Evolutionary conservation across 1,140 invertebrate genomes (phyloP).

Genomic region (Heliconius nattereri): DNA sequence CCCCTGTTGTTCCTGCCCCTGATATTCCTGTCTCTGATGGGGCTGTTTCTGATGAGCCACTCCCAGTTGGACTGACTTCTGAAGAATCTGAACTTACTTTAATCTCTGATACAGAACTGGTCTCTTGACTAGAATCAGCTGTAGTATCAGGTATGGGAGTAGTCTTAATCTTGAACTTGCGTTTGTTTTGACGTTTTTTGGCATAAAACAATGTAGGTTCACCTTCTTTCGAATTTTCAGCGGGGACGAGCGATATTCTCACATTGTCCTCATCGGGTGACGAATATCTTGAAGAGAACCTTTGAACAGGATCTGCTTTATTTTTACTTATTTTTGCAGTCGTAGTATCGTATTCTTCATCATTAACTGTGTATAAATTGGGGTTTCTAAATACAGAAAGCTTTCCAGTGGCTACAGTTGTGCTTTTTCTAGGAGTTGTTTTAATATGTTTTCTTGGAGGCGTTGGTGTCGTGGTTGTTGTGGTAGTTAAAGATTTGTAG

Average conservation of each 20-base stretch:
- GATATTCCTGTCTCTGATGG: not conserved
- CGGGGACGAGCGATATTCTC: constrained; percentile 65
- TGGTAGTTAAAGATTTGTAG: constrained; percentile 37
- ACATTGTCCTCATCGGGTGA: constrained; percentile 47
- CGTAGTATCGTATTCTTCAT: constrained; percentile 50
- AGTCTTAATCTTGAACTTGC: constrained; percentile 47
- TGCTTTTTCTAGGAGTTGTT: constrained; percentile 41
- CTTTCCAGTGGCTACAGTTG: constrained; percentile 50
- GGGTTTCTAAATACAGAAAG: constrained; percentile 70
- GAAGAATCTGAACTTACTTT: constrained; percentile 13
- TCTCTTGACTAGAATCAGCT: constrained; percentile 30
- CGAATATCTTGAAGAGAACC: constrained; percentile 52
- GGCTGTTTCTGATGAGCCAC: not conserved
- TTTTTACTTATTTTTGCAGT: constrained; percentile 36
- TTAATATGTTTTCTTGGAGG: constrained; percentile 32
- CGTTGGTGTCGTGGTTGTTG: constrained; percentile 38
- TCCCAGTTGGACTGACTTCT: not conserved
- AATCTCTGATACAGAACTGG: not conserved
- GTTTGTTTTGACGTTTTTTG: constrained; percentile 55
- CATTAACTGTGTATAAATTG: constrained; percentile 55
- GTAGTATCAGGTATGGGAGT: constrained; percentile 46
- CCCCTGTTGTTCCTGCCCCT: not conserved
- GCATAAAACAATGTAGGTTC: constrained; percentile 70
- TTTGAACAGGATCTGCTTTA: constrained; percentile 20
- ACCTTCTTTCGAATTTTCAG: constrained; percentile 55